Evolutionary conservation across 1,140 invertebrate genomes (phyloP).

Genomic region (Venustaconcha ellipsiformis): DNA sequence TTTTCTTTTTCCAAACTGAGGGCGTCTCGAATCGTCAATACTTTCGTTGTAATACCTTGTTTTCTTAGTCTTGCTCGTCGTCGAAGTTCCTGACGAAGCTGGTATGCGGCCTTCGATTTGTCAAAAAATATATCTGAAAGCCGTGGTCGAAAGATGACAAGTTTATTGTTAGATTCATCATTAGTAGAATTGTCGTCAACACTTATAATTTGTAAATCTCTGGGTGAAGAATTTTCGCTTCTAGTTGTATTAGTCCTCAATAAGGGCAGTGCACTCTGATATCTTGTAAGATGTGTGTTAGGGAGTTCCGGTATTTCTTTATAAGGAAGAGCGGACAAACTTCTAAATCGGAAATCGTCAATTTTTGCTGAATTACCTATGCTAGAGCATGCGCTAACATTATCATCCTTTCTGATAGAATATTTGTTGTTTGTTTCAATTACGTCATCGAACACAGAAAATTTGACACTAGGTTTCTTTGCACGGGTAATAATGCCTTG

Average conservation of each 20-base stretch:
- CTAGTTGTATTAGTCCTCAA: not conserved
- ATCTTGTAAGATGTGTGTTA: not conserved
- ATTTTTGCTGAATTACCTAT: not conserved
- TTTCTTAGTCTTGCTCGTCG: slow-evolving; percentile 11
- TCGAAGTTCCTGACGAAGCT: slow-evolving; percentile 15
- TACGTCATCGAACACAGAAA: slow-evolving; percentile 15
- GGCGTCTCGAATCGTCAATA: slow-evolving; percentile 22
- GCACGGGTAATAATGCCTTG: slow-evolving; percentile 17
- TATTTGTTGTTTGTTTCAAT: not conserved
- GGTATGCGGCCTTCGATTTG: slow-evolving; percentile 23
- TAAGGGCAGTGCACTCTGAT: slow-evolving; percentile 13
- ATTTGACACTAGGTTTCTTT: slow-evolving; percentile 15
- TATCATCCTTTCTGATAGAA: slow-evolving; percentile 8
- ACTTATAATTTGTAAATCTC: not conserved
- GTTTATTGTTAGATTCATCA: not conserved
- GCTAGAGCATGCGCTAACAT: slow-evolving; percentile 4
- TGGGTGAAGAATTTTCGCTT: not conserved
- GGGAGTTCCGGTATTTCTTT: slow-evolving; percentile 9
- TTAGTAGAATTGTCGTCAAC: not conserved
- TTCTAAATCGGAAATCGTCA: slow-evolving; percentile 1
- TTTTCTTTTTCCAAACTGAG: slow-evolving; percentile 22
- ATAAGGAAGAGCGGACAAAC: slow-evolving; percentile 5
- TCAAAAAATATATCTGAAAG: slow-evolving; percentile 18
- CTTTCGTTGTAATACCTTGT: slow-evolving; percentile 8
- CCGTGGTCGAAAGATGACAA: not conserved